Evolutionary conservation across 2,888 invertebrate species (phyloP).

Genomic region (Cephus pygmeus): DNA sequence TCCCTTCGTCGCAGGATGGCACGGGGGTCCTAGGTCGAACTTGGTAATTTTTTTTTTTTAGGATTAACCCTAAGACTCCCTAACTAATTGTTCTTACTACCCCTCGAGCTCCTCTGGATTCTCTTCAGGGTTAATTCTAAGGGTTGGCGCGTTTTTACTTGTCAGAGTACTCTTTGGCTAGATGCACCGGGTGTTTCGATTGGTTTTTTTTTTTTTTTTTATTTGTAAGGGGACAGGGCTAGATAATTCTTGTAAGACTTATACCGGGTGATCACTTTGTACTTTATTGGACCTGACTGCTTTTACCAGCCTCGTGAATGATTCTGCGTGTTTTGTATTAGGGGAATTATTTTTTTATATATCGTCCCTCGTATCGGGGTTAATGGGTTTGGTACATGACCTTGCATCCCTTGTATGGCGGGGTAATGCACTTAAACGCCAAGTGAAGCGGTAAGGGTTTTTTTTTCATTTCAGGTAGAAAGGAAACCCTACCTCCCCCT

Average conservation of each 20-base stretch:
- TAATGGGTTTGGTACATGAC: not conserved
- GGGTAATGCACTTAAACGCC: slow-evolving; percentile 18
- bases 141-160: not conserved
- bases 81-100: too few species aligned
- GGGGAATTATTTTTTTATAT: not conserved
- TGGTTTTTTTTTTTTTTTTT: not conserved
- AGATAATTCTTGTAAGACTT: too few species aligned
- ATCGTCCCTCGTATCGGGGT: too few species aligned
- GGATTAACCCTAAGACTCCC: too few species aligned
- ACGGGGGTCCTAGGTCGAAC: not conserved
- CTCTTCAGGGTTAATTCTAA: not conserved
- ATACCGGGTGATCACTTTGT: too few species aligned
- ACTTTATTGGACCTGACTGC: too few species aligned
- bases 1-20: not conserved
- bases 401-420: not conserved
- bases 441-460: not conserved
- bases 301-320: too few species aligned
- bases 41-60: too few species aligned
- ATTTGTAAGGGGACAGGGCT: too few species aligned
- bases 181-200: not conserved
- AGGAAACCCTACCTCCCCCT: not conserved
- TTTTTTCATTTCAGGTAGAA: not conserved
- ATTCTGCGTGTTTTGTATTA: not conserved
- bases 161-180: not conserved
- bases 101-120: too few species aligned